phyloP scores from a whole-genome alignment of 2,888 invertebrate species.

The Notodonta ziczac region DNA sequence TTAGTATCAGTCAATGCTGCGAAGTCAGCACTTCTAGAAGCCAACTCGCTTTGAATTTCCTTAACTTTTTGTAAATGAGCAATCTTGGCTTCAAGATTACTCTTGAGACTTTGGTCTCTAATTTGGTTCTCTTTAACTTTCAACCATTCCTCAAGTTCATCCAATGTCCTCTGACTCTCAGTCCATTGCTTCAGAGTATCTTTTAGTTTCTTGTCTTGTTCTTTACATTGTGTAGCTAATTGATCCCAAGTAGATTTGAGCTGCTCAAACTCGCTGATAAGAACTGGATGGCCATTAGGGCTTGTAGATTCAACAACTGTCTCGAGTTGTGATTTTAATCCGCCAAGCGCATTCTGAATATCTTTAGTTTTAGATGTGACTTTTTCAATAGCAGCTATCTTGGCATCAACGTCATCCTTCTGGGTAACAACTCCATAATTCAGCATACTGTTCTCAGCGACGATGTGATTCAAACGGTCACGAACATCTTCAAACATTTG shows the following conservation, averaged over 20 bases:
- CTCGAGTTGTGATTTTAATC: conserved; percentile 89
- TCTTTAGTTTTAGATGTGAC: conserved; percentile 89
- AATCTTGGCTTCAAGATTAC: conserved; percentile 92
- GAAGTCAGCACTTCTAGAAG: conserved; percentile 87
- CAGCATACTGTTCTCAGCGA: conserved; percentile 90
- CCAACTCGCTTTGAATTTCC: conserved; percentile 88
- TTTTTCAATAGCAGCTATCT: conserved; percentile 90
- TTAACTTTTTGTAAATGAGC: conserved; percentile 91
- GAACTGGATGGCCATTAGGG: conserved; percentile 88
- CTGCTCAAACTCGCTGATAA: conserved; percentile 90
- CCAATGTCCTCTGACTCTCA: conserved; percentile 91
- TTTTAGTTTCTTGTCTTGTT: conserved; percentile 89
- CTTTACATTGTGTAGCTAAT: conserved; percentile 88
- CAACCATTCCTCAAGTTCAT: conserved; percentile 92
- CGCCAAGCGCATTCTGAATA: conserved; percentile 88
- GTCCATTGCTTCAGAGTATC: conserved; percentile 92
- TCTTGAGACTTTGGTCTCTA: conserved; percentile 95
- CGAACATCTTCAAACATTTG: conserved; percentile 92
- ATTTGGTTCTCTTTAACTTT: conserved; percentile 93
- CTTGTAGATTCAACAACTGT: conserved; percentile 91
- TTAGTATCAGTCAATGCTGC: conserved; percentile 87
- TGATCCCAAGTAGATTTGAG: conserved; percentile 90
- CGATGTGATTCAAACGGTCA: conserved; percentile 92
- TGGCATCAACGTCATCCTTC: conserved; percentile 90
- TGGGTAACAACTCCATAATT: conserved; percentile 92